phyloP scores from a whole-genome alignment of 1,140 invertebrate species.

The Bombus confusus region DNA sequence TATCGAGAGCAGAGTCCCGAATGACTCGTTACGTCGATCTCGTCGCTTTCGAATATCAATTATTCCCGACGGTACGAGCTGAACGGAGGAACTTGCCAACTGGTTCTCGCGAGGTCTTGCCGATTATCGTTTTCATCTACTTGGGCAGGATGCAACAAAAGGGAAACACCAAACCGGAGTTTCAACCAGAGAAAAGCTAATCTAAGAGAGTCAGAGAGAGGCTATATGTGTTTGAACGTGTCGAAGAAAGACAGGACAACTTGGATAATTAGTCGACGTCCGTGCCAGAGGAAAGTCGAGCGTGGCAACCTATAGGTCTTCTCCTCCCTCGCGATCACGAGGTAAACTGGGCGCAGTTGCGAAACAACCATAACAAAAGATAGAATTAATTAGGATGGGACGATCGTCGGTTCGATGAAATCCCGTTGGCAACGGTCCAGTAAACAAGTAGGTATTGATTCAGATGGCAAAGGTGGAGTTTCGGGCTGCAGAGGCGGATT shows the following conservation, averaged over 20 bases:
- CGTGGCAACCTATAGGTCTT: slow-evolving; percentile 39
- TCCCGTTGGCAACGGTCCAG: slow-evolving; percentile 74
- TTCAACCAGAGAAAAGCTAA: not conserved
- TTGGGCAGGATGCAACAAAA: not conserved
- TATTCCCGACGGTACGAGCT: slow-evolving; percentile 18
- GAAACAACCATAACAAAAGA: slow-evolving; percentile 69
- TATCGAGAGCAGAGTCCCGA: not conserved
- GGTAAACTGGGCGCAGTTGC: slow-evolving; percentile 50
- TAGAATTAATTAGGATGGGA: slow-evolving; percentile 73
- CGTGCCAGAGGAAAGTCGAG: slow-evolving; percentile 41
- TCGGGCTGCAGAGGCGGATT: slow-evolving; percentile 31
- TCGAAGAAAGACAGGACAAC: slow-evolving; percentile 7
- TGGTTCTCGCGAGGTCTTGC: slow-evolving; percentile 36
- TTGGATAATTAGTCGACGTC: slow-evolving; percentile 61
- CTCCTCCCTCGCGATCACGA: not conserved
- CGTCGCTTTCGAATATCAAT: slow-evolving; percentile 18
- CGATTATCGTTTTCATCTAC: slow-evolving; percentile 51
- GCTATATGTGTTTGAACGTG: no score
- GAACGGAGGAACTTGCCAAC: slow-evolving; percentile 13
- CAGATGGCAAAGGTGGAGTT: slow-evolving; percentile 64
- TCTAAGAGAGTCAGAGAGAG: not conserved
- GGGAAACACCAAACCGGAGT: not conserved
- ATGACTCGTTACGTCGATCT: not conserved
- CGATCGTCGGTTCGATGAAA: slow-evolving; percentile 70
- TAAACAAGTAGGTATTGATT: slow-evolving; percentile 79